Base-by-base conservation (phyloP, 2,797 vertebrate species). In the Lithobates sylvaticus region DNA sequence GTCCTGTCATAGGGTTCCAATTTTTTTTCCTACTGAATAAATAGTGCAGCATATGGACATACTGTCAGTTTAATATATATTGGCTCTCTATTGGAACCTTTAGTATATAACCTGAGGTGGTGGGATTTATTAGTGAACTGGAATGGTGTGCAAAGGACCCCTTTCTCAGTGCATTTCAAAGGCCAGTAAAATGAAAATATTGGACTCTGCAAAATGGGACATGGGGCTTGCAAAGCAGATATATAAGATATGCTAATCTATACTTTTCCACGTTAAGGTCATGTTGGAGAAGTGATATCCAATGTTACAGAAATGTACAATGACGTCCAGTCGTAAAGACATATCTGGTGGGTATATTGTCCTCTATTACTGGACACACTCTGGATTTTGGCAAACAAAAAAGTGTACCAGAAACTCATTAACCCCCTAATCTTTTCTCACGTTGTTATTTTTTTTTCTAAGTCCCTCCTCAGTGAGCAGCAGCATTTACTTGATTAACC, bases 401-500 rank as follows among this genome's bases (percentile, higher is more conserved):
- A 26, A 16, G 6, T 18, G 58, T 21, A 8, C 10, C 39, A 26
- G 10, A 39, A 73, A 42, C 71, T 15, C 10, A 5, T 81, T 44
- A 81, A 42, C 5, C 13, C 18, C n/a, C 5, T 18, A 5, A 32
- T 44, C 26, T 74, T 64, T 44, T 32, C 16, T 32, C 32, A 26
- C 21, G 7, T 8, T 7, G 3, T 54, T 23, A 32, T 69, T 32
- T 5, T 64, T 64, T 65, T 13, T 82, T 73, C 16, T 0, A 16
- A 54, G 18, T 81, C 68, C 13, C 44, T 58, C 29, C 29, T 71
- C 8, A 7, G 54, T 82, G 80, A 74, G 80, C 34, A 47, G 18
- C 23, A 18, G 75, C 67, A 86, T 76, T 86, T 81, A 72, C 47
- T 71, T 72, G 29, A 86, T 86, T 86, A 86, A 78, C 85, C 74